Percentiles rank a stretch among this genome's conserved stretches.
phyloP scores from a whole-genome alignment of 2,888 invertebrate genomes.

The Pteria penguin region DNA sequence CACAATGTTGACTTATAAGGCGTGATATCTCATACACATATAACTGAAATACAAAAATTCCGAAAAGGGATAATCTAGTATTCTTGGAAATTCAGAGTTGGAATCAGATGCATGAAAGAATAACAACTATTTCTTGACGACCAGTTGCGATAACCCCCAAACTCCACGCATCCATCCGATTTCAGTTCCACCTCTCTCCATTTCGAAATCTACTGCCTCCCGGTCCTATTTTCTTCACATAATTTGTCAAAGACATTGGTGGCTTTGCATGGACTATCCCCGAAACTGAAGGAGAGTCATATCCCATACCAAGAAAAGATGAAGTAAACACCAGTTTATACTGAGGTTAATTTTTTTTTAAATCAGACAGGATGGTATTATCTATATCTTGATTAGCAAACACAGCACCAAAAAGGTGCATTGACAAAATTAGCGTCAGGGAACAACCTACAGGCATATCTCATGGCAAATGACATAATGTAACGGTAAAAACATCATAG shows the following conservation, averaged over 20 bases:
- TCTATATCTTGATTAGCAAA: constrained; percentile 38
- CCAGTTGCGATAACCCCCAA: no score
- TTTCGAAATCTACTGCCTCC: constrained; percentile 41
- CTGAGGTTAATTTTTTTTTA: constrained; percentile 29
- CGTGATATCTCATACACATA: no score
- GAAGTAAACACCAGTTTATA: constrained; percentile 41
- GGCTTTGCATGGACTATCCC: constrained; percentile 39
- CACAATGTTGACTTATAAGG: no score
- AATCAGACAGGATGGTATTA: constrained; percentile 25
- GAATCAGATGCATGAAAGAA: no score
- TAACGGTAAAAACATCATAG: constrained; percentile 35
- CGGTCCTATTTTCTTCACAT: constrained; percentile 44
- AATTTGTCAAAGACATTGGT: constrained; percentile 40
- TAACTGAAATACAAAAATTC: no score
- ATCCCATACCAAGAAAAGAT: constrained; percentile 46
- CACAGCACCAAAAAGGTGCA: constrained; percentile 30
- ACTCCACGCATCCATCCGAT: no score
- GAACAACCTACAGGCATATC: constrained; percentile 23
- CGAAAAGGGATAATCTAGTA: no score
- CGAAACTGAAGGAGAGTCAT: constrained; percentile 40
- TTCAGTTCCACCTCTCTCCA: no score
- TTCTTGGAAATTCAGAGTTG: no score
- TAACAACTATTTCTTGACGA: no score
- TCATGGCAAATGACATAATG: constrained; percentile 32
- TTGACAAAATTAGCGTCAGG: constrained; percentile 9